phyloP scores from a whole-genome alignment of 2,113 vertebrate genomes.

The Periophthalmodon schlosseri region DNA sequence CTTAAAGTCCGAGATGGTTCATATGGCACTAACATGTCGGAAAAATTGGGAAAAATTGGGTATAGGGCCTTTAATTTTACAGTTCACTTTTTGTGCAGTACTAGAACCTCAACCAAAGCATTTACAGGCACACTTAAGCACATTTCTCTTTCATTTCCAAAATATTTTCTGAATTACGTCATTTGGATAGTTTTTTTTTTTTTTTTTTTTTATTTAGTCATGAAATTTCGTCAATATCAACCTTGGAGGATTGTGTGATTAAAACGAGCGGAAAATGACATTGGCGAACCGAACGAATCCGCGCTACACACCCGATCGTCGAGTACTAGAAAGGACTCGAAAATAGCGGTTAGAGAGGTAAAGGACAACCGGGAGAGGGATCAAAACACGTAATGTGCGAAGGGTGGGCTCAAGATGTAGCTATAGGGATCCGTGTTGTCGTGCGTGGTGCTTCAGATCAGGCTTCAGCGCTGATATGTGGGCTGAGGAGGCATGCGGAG shows the following conservation, averaged over 20 bases:
- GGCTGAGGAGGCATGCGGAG: constrained; percentile 10
- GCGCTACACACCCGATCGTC: too few species aligned
- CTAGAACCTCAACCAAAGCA: not conserved
- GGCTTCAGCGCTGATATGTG: constrained; percentile 38
- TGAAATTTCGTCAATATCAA: too few species aligned
- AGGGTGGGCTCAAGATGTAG: constrained; percentile 42
- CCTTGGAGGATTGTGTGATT: too few species aligned
- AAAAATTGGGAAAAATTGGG: too few species aligned
- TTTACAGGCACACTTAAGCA: too few species aligned
- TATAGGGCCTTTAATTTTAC: too few species aligned
- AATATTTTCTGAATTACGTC: not conserved
- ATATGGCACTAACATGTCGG: too few species aligned
- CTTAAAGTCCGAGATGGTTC: too few species aligned
- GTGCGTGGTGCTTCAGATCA: constrained; percentile 48
- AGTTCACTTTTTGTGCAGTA: not conserved
- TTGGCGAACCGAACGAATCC: constrained; percentile 44
- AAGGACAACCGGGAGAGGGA: constrained; percentile 55
- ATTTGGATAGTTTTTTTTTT: too few species aligned
- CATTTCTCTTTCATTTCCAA: not conserved
- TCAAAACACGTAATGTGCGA: constrained; percentile 51
- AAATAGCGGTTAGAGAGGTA: not conserved
- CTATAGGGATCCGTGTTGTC: constrained; percentile 34
- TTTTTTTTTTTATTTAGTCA: too few species aligned
- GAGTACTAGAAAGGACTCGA: constrained; percentile 38
- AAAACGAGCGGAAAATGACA: too few species aligned